phyloP scores from a whole-genome alignment of 2,113 vertebrate species.

The Alaudala cheleensis region DNA sequence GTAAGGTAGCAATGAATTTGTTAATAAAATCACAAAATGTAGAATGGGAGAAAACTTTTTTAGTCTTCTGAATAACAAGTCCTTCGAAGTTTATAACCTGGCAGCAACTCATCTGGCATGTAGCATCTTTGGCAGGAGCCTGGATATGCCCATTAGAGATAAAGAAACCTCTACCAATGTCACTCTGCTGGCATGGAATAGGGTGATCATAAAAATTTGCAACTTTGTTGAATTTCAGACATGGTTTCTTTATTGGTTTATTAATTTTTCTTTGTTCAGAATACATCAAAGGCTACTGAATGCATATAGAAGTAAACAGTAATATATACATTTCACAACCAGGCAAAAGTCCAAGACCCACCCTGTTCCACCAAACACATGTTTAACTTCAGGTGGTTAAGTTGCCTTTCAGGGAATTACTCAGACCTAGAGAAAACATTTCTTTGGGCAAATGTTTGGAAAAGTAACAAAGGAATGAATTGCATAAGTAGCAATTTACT shows the following conservation, averaged over 20 bases:
- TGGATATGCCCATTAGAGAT: neutral
- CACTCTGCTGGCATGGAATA: neutral
- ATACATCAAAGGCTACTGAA: neutral
- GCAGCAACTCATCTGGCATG: neutral
- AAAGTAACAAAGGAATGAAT: neutral
- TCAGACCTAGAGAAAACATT: neutral
- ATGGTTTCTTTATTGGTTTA: neutral
- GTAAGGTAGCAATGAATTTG: neutral
- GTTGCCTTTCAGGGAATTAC: neutral
- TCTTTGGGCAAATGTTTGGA: neutral
- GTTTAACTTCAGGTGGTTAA: neutral
- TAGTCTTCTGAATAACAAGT: neutral
- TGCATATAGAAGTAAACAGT: neutral
- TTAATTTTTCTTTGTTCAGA: neutral
- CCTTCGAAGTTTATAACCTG: conserved; percentile 14
- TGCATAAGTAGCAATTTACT: neutral
- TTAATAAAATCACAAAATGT: conserved; percentile 10
- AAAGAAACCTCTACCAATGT: neutral
- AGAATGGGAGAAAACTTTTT: neutral
- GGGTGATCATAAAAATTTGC: neutral
- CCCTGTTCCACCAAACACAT: neutral
- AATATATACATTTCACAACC: neutral
- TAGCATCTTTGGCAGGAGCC: neutral
- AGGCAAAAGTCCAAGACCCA: neutral
- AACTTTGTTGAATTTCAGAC: neutral